Base-by-base conservation (phyloP, 2,113 vertebrate genomes). In the Pollimyrus isidori region DNA sequence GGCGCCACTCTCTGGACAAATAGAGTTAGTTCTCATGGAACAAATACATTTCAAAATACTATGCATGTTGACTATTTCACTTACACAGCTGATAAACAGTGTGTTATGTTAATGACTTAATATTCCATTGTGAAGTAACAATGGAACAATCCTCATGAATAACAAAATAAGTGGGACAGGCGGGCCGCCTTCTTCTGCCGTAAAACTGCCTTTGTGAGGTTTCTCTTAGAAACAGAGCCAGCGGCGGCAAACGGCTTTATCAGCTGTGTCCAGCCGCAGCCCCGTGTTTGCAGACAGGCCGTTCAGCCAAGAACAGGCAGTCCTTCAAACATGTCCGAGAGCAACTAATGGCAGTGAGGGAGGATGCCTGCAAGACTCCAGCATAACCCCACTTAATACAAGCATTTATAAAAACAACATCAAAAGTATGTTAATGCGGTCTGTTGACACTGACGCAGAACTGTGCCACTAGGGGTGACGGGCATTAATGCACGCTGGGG, bases 301-400 rank as follows among this genome's bases (percentile, higher is more conserved):
- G 90, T 91, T 90, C 88, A 90, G 91, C 88, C 87, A 91, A 90
- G 86, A 90, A 62, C 62, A 88, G 53, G 46, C 86, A 84, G 89
- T 19, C 76, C 82, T 90, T 90, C 91, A 90, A 52, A 87, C 58
- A 62, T 23, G 76, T 88, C 42, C 30, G 73, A 89, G 88, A 88
- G 30, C 7, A 73, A 49, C 45, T 13, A 46, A 17, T 7, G 17
- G 49, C 19, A 50, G 87, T 50, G 82, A 3, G 19, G 19, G 15
- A 53, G 69, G 3, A 9, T 26, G 26, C 50, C 76, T 45, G 21
- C 88, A 83, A 46, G 21, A 56, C 48, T 88, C 53, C 26, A n/a
- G 17, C 26, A 17, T 2, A 17, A 58, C 21, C 30, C 7, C 4
- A 53, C 39, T 39, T 19, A 56, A 53, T 56, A 17, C 69, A 39